Evolutionary conservation across 2,888 invertebrate species (phyloP), one percentile per base, ranked within the genome.

Genomic region (Papilio gigon): DNA sequence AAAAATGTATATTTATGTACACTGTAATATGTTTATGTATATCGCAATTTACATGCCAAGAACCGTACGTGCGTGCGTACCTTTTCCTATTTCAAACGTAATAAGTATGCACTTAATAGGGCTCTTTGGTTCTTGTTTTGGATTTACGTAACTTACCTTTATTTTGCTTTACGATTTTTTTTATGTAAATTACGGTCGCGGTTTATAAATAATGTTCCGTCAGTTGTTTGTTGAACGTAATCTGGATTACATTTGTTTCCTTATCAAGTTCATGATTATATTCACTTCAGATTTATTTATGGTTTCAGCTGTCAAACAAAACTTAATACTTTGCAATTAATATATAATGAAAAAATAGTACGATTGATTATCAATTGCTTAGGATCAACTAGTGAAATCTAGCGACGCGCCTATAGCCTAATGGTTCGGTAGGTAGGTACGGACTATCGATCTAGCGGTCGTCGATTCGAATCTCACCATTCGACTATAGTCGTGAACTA

Each of bases 41-140:
- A 33, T 5, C 37, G 35, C 20, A 59, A 66, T 60, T 47, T 47
- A 47, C 47, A 59, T 66, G 44, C 25, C 17, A 47, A 12, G 12
- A 33, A 40, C 58, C 30, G n/a, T 40, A 62, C 44, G 35, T 64
- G 64, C 40, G 53, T 50, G 56, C 30, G 56, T 56, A 56, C 58
- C 30, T 65, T 14, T 58, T 58, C 30, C 58, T 42, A 33, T 65
- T 65, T 44, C 30, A 44, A 20, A 58, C n/a, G 8, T 22, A 47
- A 37, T 53, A 37, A 37, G 44, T 30, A 58, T 42, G 33, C 22
- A 40, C 17, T 53, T 25, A 63, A 64, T 64, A 53, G 58, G 56
- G 27, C 25, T 40, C 27, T 30, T 30, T 22, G 33, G 14, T 44
- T 58, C 30, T 22, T 14, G 4, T 33, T 30, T 58, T 42, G 33